Evolutionary conservation across 2,888 invertebrate genomes (phyloP), one percentile per base, ranked within the genome.

Genomic region (Nymphalis urticae): DNA sequence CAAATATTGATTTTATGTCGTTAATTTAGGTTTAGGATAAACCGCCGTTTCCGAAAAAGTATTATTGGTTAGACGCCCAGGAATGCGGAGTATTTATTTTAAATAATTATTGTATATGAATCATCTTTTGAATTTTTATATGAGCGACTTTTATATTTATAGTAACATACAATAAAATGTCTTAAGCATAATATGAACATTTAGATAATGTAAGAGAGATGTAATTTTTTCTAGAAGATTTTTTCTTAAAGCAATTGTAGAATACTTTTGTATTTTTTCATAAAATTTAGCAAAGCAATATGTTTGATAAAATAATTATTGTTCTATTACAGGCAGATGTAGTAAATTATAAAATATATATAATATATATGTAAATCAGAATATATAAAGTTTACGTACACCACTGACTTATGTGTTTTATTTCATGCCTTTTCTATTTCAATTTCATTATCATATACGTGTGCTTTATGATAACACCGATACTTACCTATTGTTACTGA

Each of bases 211-310:
- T 72, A 83, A 85, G 84, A 85, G 83, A 87, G 84, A 86, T 87
- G 86, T 88, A 86, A 85, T 86, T 88, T 89, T 89, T 90, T 89
- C 86, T 89, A 90, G 86, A 86, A 80, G 79, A 85, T 85, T 88
- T 86, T 86, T 87, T 87, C 83, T 80, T 87, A 88, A 85, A 78
- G 83, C 88, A 85, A 85, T 83, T 82, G 80, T 88, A 87, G 84
- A 83, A 84, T 87, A 89, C 87, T 92, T 92, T 92, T 92, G 90
- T 91, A 92, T 90, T 92, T 92, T 91, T 92, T 86, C 90, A 91
- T 83, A 82, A 80, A 84, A 73, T 69, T 82, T 86, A 86, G 85
- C 83, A 82, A 89, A 92, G 90, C 91, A 92, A 90, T 91, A 90
- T 90, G 86, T 91, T 90, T 89, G 87, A 90, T 91, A 90, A 80